A percentile compares a stretch with the other conserved stretches of the same genome.
phyloP scores from a whole-genome alignment of 2,888 invertebrate species.

The Agonopterix subpropinquella region DNA sequence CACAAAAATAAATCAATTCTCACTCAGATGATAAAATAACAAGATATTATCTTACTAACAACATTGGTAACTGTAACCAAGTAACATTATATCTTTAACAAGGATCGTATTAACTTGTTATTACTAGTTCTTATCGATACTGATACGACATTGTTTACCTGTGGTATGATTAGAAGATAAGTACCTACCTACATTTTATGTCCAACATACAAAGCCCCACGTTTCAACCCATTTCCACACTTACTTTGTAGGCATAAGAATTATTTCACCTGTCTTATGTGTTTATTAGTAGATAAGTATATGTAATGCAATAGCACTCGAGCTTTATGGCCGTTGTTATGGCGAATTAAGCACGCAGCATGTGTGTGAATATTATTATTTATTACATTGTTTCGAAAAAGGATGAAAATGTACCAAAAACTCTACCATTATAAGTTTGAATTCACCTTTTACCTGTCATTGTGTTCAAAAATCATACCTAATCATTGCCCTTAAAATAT shows the following conservation, averaged over 20 bases:
- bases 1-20: too few species aligned
- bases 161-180: slow-evolving; percentile 38
- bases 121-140: slow-evolving; percentile 9
- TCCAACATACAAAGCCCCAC: too few species aligned
- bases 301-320: slow-evolving; percentile 5
- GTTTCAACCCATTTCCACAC: too few species aligned
- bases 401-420: too few species aligned
- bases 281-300: background rate
- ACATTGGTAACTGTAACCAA: background rate
- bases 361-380: background rate
- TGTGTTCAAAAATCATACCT: too few species aligned
- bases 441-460: too few species aligned
- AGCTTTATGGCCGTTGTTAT: slow-evolving; percentile 18
- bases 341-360: slow-evolving; percentile 1
- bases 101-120: background rate
- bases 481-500: too few species aligned
- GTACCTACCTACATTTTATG: slow-evolving; percentile 5
- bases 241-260: background rate
- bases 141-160: slow-evolving; percentile 46
- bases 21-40: too few species aligned
- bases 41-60: too few species aligned
- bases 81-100: background rate
- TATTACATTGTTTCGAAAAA: too few species aligned
- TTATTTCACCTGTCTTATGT: background rate
- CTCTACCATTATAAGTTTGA: too few species aligned